Evolutionary conservation across 2,113 vertebrate genomes (phyloP).

Genomic region (Brachypteracias leptosomus): DNA sequence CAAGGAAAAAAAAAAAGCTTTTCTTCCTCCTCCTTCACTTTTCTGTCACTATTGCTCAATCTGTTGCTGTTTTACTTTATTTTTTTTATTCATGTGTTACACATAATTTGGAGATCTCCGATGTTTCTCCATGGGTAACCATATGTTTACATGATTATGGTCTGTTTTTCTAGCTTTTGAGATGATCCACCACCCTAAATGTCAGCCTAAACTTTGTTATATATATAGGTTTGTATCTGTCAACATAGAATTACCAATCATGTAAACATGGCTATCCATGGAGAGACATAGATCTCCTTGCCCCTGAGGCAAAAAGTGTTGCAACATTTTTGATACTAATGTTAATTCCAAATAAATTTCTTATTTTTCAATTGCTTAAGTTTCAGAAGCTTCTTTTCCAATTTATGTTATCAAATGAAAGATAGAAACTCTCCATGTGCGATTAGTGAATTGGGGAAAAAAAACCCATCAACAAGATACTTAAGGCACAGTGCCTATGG

Average conservation of each 20-base stretch:
- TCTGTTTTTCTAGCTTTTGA: not conserved
- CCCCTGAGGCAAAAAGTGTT: not conserved
- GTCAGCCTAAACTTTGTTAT: not conserved
- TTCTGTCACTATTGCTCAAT: not conserved
- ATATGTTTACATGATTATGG: not conserved
- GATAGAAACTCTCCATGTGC: not conserved
- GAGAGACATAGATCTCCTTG: not conserved
- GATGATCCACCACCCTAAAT: not conserved
- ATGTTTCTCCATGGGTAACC: no score
- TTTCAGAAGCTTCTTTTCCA: not conserved
- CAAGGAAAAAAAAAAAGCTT: not conserved
- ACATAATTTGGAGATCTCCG: no score
- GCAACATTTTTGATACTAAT: not conserved
- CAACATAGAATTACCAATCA: not conserved
- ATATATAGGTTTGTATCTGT: not conserved
- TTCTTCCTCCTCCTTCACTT: not conserved
- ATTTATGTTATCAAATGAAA: not conserved
- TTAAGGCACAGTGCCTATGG: not conserved
- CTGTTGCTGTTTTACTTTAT: not conserved
- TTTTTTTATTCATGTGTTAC: not conserved
- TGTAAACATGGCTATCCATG: not conserved
- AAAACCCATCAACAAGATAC: rapidly evolving
- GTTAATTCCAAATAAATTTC: not conserved
- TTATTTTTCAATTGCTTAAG: not conserved
- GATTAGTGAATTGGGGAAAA: not conserved